Conservation (phyloP, 2,113 vertebrate species). For the Heliornis fulica region DNA sequence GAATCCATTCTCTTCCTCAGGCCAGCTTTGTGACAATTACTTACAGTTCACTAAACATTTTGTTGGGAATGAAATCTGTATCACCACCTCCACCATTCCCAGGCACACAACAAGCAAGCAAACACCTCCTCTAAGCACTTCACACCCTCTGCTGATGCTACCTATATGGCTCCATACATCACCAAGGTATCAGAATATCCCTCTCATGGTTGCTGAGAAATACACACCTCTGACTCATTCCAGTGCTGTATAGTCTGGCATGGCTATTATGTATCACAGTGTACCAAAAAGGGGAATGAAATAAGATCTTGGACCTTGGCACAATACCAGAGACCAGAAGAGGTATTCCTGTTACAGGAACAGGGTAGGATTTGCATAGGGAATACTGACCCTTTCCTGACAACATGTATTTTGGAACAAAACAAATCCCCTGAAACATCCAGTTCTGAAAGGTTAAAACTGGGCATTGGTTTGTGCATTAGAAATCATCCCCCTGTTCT, state of each 20-base stretch:
- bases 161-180: not conserved
- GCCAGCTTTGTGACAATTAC: not conserved
- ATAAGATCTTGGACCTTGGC: not conserved
- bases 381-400: not conserved
- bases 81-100: not conserved
- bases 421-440: not conserved
- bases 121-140: not conserved
- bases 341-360: not conserved
- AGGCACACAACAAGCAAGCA: not conserved
- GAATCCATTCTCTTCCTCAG: not conserved
- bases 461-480: rapidly evolving
- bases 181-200: not conserved
- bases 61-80: not conserved
- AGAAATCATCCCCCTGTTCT: not conserved
- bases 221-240: not conserved
- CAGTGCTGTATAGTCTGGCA: not conserved
- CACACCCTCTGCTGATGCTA: not conserved
- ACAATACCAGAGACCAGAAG: not conserved
- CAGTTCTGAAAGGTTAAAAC: not conserved
- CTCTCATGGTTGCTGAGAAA: not conserved
- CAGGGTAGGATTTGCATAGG: not conserved
- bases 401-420: not conserved
- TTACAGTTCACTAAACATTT: not conserved
- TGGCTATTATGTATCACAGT: not conserved
- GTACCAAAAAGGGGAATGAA: not conserved